Percentiles rank a stretch among this genome's conserved stretches.
Conservation (phyloP, 2,797 vertebrate species). For the Chaenodraco wilsoni region DNA sequence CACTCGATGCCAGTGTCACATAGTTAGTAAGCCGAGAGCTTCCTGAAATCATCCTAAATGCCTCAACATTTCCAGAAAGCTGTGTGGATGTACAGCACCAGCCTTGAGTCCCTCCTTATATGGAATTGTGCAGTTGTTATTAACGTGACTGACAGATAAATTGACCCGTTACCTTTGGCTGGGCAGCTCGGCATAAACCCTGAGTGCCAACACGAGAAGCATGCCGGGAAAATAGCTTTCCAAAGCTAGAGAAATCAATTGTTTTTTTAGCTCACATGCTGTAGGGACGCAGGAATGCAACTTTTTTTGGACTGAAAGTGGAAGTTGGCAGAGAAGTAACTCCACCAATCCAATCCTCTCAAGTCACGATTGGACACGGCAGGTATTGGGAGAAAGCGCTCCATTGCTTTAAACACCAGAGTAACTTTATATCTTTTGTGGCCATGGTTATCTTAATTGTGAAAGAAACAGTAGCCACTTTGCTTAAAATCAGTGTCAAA, state of each 20-base stretch:
- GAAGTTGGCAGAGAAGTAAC: constrained; percentile 64
- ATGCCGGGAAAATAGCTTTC: constrained; percentile 58
- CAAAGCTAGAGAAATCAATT: constrained; percentile 52
- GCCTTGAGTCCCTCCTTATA: constrained; percentile 48
- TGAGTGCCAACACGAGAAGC: constrained; percentile 54
- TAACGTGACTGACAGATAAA: constrained; percentile 64
- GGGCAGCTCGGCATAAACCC: constrained; percentile 19
- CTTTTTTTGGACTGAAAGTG: constrained; percentile 48
- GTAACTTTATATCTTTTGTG: constrained; percentile 30
- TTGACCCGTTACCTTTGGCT: constrained; percentile 51
- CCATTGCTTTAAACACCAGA: constrained; percentile 24
- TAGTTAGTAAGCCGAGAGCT: constrained; percentile 58
- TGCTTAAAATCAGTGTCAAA: constrained; percentile 54
- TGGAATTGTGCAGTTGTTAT: constrained; percentile 40
- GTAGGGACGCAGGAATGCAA: constrained; percentile 69
- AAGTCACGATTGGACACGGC: constrained; percentile 63
- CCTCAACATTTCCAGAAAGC: constrained; percentile 49
- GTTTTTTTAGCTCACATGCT: constrained; percentile 38
- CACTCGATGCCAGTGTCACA: constrained; percentile 53
- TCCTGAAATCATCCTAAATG: constrained; percentile 66
- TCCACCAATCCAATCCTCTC: constrained; percentile 53
- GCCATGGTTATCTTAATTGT: constrained; percentile 52
- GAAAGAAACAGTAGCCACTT: constrained; percentile 53
- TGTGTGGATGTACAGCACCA: constrained; percentile 12
- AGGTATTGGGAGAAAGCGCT: constrained; percentile 48